Evolutionary conservation across 2,888 invertebrate species (phyloP), one percentile per base, ranked within the genome.

Genomic region (Chromoteleia sp.): DNA sequence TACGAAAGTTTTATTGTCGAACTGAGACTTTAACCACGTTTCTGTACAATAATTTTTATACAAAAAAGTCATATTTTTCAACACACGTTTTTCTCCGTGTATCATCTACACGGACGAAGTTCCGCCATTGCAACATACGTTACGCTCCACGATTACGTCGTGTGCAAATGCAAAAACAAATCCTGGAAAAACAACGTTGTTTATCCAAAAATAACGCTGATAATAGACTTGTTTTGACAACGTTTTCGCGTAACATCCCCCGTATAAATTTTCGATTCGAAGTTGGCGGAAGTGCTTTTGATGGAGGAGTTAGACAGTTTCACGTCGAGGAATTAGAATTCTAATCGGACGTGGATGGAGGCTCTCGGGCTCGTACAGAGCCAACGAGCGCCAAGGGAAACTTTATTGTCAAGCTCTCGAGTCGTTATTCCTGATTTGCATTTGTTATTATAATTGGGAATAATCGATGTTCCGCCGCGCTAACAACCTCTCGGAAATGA

Each of bases 391-490:
- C 68, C 85, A 65, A 61, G 87, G 87, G 87, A 87, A 89, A 88
- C 88, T 89, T 89, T 90, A 88, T 88, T 85, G 85, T 86, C 85
- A 65, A 77, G 81, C 87, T 85, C 85, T 85, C 85, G 86, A 88
- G 88, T 87, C 90, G 89, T 89, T 90, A 90, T 86, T 89, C 85
- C 88, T 90, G 88, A 90, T 91, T 89, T 90, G 89, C 89, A 89
- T 90, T 90, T 89, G 89, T 89, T 89, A 90, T 91, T 89, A 88
- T 90, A 90, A 91, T 90, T 89, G 89, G 89, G 85, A 90, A 89
- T 91, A 91, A 91, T 89, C 91, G 90, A 90, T 89, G 88, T 84
- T 73, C 54, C 81, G 73, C 50, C 75, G 65, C 67, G 83, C 71
- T 85, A 86, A 87, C 87, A 83, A 86, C 67, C 84, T 71, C 63